Evolutionary conservation across 2,113 vertebrate genomes (phyloP), one percentile per base, ranked within the genome.

Genomic region (Genyomyrus donnyi): DNA sequence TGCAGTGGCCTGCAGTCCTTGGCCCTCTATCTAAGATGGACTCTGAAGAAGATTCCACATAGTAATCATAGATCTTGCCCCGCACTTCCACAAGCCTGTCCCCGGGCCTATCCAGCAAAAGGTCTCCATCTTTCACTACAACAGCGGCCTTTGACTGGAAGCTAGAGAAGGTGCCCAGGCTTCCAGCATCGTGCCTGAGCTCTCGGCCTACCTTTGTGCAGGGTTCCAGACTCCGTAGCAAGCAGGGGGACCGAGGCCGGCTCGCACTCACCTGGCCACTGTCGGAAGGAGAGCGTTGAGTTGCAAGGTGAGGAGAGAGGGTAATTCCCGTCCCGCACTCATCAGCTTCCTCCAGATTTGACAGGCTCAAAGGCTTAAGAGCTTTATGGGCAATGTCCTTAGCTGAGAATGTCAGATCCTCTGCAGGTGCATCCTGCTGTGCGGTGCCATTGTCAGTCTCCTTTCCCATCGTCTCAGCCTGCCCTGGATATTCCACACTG

Each of bases 31-130:
- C 93, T 0, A 90, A 95, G 62, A 95, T 70, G 0, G 95, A 96
- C 50, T 94, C 95, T 0, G 97, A 98, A 8, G 92, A 92, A 0
- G 97, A 97, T 90, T 97, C 96, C 3, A 97, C 91, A 0, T 94
- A 97, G 92, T 97, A 98, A 45, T 98, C 95, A 0, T 99, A 99
- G 90, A 98, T 96, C 90, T 97, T 99, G 46, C 98, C 95, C 45
- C 91, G 94, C 50, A 98, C 91, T 1, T 21, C 19, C 0, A 87
- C 31, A 31, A 91, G 39, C 0, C 53, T 92, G 15, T 93, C 89
- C 0, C 94, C 93, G 2, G 91, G 88, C 58, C 8, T 49, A 39
- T 90, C 91, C 92, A 95, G 42, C 0, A 93, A 2, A 19, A 97
- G 92, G 92, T 96, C 92, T 1, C 92, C 97, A 89, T 98, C 97